A percentile compares a stretch with the other conserved stretches of the same genome.
These are phyloP conservation scores for Myiotriccus ornatus DNA, from an alignment of 2,797 vertebrate genomes.

Conservation along the genomic window DNA sequence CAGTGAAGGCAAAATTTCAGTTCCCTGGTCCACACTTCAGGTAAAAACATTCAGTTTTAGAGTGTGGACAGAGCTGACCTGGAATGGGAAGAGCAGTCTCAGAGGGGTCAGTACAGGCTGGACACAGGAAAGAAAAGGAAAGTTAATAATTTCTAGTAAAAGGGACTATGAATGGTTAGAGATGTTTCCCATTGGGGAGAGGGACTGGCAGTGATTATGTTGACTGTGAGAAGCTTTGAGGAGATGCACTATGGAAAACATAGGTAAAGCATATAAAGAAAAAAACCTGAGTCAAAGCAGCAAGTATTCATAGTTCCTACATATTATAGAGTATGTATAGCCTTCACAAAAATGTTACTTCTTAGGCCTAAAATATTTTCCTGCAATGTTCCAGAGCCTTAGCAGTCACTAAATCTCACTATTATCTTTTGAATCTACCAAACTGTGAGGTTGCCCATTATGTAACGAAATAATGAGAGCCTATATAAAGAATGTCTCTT, in stretches of 20 bases:
- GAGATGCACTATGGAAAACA: not conserved
- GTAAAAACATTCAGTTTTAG: not conserved
- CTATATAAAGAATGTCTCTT: not conserved
- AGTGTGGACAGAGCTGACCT: not conserved
- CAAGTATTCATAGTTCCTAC: not conserved
- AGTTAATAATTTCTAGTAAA: not conserved
- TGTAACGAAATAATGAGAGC: not conserved
- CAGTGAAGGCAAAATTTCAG: not conserved
- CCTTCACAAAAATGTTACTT: not conserved
- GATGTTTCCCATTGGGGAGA: not conserved
- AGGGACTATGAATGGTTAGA: not conserved
- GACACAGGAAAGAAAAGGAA: not conserved
- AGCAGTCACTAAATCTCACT: not conserved
- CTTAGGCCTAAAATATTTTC: not conserved
- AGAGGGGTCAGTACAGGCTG: not conserved
- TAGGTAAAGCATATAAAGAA: not conserved
- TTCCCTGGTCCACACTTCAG: not conserved
- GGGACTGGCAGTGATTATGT: not conserved
- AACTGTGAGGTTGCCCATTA: not conserved
- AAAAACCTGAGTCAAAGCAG: not conserved
- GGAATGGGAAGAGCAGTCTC: not conserved
- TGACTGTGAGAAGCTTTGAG: rapidly evolving
- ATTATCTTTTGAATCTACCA: not conserved
- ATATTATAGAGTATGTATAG: not conserved
- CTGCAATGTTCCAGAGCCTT: not conserved